Conservation (phyloP, 2,113 vertebrate genomes). For the Pontoporia blainvillei region DNA sequence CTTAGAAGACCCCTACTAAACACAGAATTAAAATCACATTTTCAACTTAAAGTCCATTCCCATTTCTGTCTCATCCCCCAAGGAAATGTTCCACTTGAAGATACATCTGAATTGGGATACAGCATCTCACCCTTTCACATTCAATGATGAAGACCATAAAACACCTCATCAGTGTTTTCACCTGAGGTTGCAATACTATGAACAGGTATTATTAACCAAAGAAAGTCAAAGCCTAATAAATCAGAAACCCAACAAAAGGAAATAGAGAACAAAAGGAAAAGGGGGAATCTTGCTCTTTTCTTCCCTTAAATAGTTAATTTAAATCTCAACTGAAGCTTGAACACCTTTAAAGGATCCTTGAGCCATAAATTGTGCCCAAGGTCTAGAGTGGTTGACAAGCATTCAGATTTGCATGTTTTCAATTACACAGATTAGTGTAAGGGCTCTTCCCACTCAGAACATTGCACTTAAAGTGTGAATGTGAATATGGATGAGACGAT, state of each 20-base stretch:
- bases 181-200: background rate
- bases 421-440: background rate
- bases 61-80: background rate
- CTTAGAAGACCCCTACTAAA: background rate
- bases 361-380: background rate
- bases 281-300: background rate
- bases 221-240: background rate
- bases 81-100: background rate
- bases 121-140: background rate
- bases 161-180: background rate
- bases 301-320: background rate
- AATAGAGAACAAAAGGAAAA: background rate
- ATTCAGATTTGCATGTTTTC: background rate
- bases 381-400: background rate
- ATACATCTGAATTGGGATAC: background rate
- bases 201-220: background rate
- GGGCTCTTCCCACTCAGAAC: background rate
- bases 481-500: background rate
- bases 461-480: background rate
- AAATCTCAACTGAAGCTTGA: background rate
- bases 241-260: background rate
- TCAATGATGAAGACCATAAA: background rate
- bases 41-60: background rate
- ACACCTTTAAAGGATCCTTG: background rate
- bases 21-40: background rate